These are phyloP conservation scores for Melanocharis versteri DNA, from an alignment of 2,113 vertebrate species.

Conservation along the genomic window DNA sequence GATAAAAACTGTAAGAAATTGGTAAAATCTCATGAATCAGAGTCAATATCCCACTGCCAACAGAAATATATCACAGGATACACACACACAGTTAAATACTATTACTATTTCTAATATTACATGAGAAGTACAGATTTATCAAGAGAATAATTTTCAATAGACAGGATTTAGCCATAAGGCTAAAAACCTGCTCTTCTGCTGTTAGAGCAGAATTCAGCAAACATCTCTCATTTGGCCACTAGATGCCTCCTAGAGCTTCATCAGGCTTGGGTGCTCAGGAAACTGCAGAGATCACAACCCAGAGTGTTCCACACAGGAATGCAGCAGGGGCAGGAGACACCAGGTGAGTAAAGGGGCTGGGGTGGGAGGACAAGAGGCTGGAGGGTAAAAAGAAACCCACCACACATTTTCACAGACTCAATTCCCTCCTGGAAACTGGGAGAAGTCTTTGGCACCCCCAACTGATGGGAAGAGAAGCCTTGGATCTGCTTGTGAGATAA, in stretches of 20 bases:
- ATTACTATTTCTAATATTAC: neutral
- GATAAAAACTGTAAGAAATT: neutral
- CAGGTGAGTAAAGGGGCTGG: neutral
- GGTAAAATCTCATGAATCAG: accelerated
- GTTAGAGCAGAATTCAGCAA: neutral
- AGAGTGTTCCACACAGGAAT: neutral
- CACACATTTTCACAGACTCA: neutral
- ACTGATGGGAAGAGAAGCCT: neutral
- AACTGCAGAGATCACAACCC: neutral
- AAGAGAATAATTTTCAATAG: neutral
- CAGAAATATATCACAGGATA: neutral
- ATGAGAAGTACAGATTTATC: neutral
- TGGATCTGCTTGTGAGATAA: neutral
- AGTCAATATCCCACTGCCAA: neutral
- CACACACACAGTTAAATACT: neutral
- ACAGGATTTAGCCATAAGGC: neutral
- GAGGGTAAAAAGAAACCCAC: neutral
- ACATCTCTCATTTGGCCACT: neutral
- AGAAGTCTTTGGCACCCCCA: neutral
- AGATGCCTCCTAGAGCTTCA: neutral
- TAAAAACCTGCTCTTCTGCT: neutral
- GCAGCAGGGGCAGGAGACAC: neutral
- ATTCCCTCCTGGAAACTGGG: neutral
- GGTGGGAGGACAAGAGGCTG: neutral
- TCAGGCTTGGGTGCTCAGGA: neutral